Evolutionary conservation across 2,797 vertebrate genomes (phyloP).

Genomic region (Rhabdomys pumilio): DNA sequence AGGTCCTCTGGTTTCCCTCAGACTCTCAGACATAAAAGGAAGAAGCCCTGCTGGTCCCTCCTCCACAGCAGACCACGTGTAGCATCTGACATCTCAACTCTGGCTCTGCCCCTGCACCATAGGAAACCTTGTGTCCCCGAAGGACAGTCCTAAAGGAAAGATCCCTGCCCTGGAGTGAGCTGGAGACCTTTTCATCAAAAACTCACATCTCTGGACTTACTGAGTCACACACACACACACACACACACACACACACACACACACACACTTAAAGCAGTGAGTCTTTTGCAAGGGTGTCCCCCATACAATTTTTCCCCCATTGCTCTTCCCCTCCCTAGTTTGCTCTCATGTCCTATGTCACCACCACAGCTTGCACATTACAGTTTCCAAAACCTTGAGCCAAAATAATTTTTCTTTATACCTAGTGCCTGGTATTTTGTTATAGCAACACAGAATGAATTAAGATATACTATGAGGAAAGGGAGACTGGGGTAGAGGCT

Average conservation of each 20-base stretch:
- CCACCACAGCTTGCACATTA: not conserved
- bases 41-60: not conserved
- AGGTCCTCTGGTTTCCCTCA: not conserved
- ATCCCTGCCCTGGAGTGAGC: not conserved
- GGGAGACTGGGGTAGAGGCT: not conserved
- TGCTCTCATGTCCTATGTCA: too few relatives aligned
- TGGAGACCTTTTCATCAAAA: not conserved
- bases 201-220: not conserved
- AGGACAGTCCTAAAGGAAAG: not conserved
- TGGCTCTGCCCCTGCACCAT: not conserved
- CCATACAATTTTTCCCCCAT: not conserved
- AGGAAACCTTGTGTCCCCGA: not conserved
- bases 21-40: not conserved
- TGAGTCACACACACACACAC: not conserved
- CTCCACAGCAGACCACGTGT: accelerated
- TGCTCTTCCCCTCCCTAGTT: accelerated
- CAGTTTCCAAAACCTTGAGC: not conserved
- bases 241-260: not conserved
- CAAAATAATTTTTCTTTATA: not conserved
- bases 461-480: not conserved
- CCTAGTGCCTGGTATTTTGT: not conserved
- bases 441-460: not conserved
- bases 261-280: not conserved
- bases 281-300: not conserved
- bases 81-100: not conserved